Percentiles rank a stretch among this genome's conserved stretches.
Evolutionary conservation across 2,888 invertebrate species (phyloP).

Genomic region (Pristionchus maxplancki): DNA sequence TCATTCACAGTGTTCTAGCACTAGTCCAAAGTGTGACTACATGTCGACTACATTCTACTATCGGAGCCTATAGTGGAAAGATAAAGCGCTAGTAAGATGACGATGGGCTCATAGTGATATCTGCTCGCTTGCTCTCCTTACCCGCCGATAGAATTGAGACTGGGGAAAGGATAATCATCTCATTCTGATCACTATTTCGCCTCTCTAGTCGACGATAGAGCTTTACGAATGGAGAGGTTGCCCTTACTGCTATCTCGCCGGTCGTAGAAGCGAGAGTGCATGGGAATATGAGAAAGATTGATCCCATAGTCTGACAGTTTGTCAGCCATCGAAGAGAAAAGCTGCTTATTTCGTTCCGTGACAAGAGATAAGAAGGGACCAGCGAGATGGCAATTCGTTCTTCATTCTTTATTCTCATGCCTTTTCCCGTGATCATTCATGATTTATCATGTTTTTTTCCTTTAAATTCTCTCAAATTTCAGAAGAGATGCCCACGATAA

Average conservation of each 20-base stretch:
- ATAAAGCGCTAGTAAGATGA: not conserved
- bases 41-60: not conserved
- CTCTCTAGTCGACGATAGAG: too few relatives aligned
- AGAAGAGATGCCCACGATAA: not conserved
- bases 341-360: slow-evolving; percentile 7
- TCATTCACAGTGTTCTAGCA: not conserved
- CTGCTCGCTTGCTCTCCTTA: too few relatives aligned
- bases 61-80: not conserved
- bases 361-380: not conserved
- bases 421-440: too few relatives aligned
- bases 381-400: not conserved
- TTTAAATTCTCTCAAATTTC: not conserved
- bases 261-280: too few relatives aligned
- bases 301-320: not conserved
- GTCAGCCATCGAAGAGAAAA: not conserved
- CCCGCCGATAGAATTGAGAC: too few relatives aligned
- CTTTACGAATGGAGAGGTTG: too few relatives aligned
- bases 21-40: slow-evolving; percentile 24
- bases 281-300: too few relatives aligned
- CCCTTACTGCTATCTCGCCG: too few relatives aligned
- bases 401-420: too few relatives aligned
- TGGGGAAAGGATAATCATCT: too few relatives aligned
- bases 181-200: too few relatives aligned
- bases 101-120: too few relatives aligned
- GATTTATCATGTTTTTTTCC: not conserved